These are phyloP conservation scores for Ophthalmolycus amberensis DNA, from an alignment of 2,113 vertebrate genomes.

Conservation along the genomic window DNA sequence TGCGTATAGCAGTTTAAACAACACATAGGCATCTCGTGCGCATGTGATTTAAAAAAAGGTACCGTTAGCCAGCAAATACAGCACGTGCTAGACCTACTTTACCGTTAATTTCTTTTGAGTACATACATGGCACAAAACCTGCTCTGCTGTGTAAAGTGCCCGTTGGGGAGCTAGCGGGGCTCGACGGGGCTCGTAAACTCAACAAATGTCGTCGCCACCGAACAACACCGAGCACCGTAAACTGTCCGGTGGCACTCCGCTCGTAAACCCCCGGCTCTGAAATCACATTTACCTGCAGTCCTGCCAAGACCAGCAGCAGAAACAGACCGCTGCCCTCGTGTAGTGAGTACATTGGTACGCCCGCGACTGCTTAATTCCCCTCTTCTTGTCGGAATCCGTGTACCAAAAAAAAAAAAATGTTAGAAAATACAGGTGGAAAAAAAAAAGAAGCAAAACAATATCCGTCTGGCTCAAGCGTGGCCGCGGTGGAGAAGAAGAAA, in stretches of 20 bases:
- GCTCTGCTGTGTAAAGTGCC: slow-evolving; percentile 17
- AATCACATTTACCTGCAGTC: slow-evolving; percentile 79
- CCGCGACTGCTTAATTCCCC: slow-evolving; percentile 37
- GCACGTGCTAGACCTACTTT: slow-evolving; percentile 27
- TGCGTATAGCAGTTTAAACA: neutral
- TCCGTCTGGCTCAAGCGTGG: slow-evolving; percentile 61
- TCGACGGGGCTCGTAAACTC: slow-evolving; percentile 27
- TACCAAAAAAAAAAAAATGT: neutral
- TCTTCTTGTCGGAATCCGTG: slow-evolving; percentile 64
- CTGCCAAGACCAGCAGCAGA: slow-evolving; percentile 75
- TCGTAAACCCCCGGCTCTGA: slow-evolving; percentile 11
- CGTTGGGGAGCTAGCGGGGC: neutral
- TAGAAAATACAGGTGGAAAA: neutral
- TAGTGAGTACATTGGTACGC: slow-evolving; percentile 75
- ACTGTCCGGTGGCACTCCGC: slow-evolving; percentile 69
- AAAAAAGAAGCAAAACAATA: slow-evolving; percentile 49
- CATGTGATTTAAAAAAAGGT: neutral
- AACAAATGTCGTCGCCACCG: slow-evolving; percentile 19
- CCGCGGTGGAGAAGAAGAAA: slow-evolving; percentile 39
- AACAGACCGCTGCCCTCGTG: slow-evolving; percentile 76
- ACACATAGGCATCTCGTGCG: neutral
- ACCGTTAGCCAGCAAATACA: slow-evolving; percentile 10
- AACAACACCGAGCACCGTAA: neutral
- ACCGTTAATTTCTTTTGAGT: neutral
- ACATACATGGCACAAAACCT: neutral